Percentiles rank a stretch among this genome's conserved stretches.
Conservation (phyloP, 2,888 invertebrate species). For the Melanophora roralis region DNA sequence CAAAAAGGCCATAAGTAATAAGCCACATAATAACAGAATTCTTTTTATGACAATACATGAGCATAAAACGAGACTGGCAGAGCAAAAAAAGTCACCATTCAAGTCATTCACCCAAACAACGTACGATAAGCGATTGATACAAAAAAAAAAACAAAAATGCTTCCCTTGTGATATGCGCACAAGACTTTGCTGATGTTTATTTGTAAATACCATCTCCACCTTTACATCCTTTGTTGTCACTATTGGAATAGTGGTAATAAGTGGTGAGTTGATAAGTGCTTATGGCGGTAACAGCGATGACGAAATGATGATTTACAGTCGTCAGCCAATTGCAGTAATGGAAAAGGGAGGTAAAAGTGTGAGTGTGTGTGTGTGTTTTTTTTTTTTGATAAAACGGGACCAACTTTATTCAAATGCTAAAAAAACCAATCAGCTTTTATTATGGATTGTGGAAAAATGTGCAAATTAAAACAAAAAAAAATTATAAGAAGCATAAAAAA, state of each 20-base stretch:
- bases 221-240: neutral
- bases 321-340: conserved; percentile 27
- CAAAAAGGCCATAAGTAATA: conserved; percentile 16
- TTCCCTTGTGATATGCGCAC: conserved; percentile 49
- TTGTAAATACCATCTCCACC: neutral
- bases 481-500: too few relatives aligned
- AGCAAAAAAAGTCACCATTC: neutral
- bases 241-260: conserved; percentile 22
- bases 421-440: too few relatives aligned
- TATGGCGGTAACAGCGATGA: conserved; percentile 17
- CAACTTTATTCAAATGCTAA: too few relatives aligned
- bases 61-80: conserved; percentile 6
- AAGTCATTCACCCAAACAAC: neutral
- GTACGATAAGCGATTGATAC: neutral
- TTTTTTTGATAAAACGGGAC: too few relatives aligned
- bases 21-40: neutral
- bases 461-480: too few relatives aligned
- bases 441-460: too few relatives aligned
- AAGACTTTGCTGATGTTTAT: conserved; percentile 48
- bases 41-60: conserved; percentile 16
- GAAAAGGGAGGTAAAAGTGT: neutral
- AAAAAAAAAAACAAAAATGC: conserved; percentile 21
- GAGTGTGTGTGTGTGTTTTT: neutral
- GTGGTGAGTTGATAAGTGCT: conserved; percentile 15
- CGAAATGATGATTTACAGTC: conserved; percentile 10